Base-by-base conservation (phyloP, 2,113 vertebrate species). In the Tautogolabrus adspersus region DNA sequence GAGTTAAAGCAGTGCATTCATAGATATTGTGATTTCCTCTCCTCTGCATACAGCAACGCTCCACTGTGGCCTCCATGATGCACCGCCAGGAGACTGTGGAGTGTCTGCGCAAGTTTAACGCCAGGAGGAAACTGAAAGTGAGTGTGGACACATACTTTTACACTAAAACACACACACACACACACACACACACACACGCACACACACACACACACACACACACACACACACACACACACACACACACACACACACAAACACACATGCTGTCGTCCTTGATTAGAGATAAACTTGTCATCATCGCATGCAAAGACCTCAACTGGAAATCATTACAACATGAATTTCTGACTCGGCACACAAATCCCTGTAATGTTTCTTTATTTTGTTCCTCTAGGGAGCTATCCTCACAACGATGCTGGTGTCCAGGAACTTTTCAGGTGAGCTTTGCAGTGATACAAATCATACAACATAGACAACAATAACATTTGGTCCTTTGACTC, bases 11-110 rank as follows among this genome's bases (percentile, higher is more conserved):
- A 34, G 4, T 46, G 4, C 5, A 66, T 42, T 11, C 40, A 42
- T 10, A 11, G 10, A 10, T 42, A 42, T 47, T 37, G 18, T 18
- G 47, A 8, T 49, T 49, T 76, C 5, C 30, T 62, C 30, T 84
- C 15, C 64, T 77, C 21, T 51, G 6, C 26, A 12, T 89, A 61
- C 92, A 99, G 98, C 98, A 99, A 99, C 97, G 98, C 83, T 98
- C 98, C 69, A 99, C 98, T 7, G 98, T 99, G 7, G 98, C 98
- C 66, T 99, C 98, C 8, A 98, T 99, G 97, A 98, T 99, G 97
- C 98, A 99, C 89, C 97, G 98, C 57, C 98, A 99, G 85, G 98
- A 99, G 93, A 99, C 98, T 0, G 98, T 99, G 79, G 98, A 99
- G 89, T 99, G 98, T 91, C 95, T 99, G 92, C 96, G 98, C 81